phyloP scores from a whole-genome alignment of 2,113 vertebrate genomes.

The Todiramphus saurophagus region DNA sequence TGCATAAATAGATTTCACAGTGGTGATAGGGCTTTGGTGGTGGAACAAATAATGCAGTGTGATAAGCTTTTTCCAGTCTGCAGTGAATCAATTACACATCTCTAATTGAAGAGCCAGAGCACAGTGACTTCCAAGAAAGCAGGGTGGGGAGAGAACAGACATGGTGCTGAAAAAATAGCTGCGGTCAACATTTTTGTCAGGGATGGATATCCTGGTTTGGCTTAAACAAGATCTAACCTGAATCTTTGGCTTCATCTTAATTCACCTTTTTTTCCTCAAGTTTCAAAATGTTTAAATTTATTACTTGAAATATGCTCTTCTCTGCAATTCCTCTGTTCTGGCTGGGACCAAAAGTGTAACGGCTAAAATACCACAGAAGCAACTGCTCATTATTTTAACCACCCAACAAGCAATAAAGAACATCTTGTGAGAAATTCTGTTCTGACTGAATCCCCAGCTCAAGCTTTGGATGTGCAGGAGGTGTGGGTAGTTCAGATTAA shows the following conservation, averaged over 20 bases:
- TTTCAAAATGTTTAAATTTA: conserved; percentile 16
- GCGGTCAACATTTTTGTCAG: conserved; percentile 12
- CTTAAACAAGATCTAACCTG: conserved; percentile 14
- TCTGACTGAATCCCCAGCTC: neutral
- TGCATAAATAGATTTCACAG: conserved; percentile 41
- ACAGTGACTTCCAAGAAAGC: conserved; percentile 43
- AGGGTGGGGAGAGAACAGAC: conserved; percentile 4
- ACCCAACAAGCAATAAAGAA: neutral
- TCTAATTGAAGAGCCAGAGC: conserved; percentile 35
- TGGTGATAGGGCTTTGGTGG: neutral
- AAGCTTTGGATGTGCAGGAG: neutral
- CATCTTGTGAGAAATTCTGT: neutral
- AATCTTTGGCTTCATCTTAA: conserved; percentile 3
- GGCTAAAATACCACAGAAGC: neutral
- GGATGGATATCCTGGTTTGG: conserved; percentile 6
- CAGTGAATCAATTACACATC: neutral
- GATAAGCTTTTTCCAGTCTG: conserved; percentile 62
- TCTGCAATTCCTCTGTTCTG: neutral
- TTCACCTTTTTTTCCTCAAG: neutral
- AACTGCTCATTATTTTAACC: neutral
- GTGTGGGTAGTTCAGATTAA: neutral
- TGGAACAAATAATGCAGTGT: conserved; percentile 36
- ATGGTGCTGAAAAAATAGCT: neutral
- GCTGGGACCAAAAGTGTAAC: neutral
- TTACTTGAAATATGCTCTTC: neutral